Percentiles rank a stretch among this genome's conserved stretches.
Conservation (phyloP, 2,888 invertebrate species). For the Capitulum mitella region DNA sequence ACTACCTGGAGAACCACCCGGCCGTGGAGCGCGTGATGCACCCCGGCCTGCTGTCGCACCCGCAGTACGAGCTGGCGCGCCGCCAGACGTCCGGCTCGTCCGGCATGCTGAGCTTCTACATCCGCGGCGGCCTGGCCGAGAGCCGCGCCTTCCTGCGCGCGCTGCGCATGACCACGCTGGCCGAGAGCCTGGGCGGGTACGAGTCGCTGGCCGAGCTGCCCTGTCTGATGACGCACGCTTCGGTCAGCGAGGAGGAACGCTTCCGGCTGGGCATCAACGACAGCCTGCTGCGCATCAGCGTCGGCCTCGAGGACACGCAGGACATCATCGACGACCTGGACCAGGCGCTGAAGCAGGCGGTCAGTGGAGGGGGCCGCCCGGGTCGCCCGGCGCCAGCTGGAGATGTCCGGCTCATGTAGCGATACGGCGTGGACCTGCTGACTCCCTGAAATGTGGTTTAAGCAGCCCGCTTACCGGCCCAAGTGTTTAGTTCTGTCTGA, state of each 20-base stretch:
- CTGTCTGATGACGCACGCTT: slow-evolving; percentile 91
- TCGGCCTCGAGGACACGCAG: slow-evolving; percentile 78
- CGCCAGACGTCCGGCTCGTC: slow-evolving; percentile 80
- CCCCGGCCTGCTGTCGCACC: slow-evolving; percentile 78
- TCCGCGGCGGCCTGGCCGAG: slow-evolving; percentile 66
- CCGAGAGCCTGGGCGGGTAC: slow-evolving; percentile 91
- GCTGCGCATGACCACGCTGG: slow-evolving; percentile 73
- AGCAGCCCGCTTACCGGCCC: too few relatives aligned
- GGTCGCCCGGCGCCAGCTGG: too few relatives aligned
- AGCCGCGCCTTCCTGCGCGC: slow-evolving; percentile 62
- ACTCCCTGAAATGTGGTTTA: too few relatives aligned
- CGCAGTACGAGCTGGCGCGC: slow-evolving; percentile 69
- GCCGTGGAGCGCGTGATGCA: slow-evolving; percentile 72
- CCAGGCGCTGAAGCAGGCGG: slow-evolving; percentile 56
- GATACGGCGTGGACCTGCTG: too few relatives aligned
- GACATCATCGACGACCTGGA: slow-evolving; percentile 79
- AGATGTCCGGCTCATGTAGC: too few relatives aligned
- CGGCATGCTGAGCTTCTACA: slow-evolving; percentile 83
- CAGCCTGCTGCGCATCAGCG: slow-evolving; percentile 74
- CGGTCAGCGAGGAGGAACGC: slow-evolving; percentile 69
- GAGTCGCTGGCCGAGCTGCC: slow-evolving; percentile 92
- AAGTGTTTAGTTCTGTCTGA: too few relatives aligned
- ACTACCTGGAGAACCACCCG: slow-evolving; percentile 71
- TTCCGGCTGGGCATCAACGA: slow-evolving; percentile 70
- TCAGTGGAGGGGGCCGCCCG: background rate